These are phyloP conservation scores for Colletes latitarsis DNA, from an alignment of 1,140 invertebrate genomes.

Conservation along the genomic window DNA sequence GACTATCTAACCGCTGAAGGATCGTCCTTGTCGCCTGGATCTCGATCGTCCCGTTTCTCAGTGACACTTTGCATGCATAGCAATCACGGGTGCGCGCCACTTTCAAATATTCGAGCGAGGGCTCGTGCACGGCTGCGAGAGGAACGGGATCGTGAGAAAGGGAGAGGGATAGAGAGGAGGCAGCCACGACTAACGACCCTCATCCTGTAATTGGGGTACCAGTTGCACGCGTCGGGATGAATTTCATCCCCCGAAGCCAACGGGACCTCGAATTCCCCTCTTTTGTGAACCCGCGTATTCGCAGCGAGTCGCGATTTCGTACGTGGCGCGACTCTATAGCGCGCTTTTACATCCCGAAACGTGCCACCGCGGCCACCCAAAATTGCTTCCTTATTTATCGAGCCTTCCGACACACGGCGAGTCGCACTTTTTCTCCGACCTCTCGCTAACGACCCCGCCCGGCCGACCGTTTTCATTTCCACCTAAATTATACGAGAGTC, in stretches of 20 bases:
- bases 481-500: neutral
- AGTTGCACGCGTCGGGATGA: constrained; percentile 66
- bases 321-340: constrained; percentile 19
- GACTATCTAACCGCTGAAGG: neutral
- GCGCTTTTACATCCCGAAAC: constrained; percentile 17
- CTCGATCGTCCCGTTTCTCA: neutral
- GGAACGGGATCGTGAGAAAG: constrained; percentile 11
- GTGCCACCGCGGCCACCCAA: neutral
- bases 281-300: constrained; percentile 31
- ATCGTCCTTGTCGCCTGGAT: neutral
- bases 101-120: constrained; percentile 48
- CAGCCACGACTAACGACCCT: constrained; percentile 56
- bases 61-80: constrained; percentile 27
- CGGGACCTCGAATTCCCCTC: neutral
- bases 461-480: neutral
- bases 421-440: neutral
- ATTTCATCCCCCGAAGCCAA: constrained; percentile 57
- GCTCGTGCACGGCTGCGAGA: neutral
- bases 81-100: neutral
- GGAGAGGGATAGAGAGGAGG: constrained; percentile 19
- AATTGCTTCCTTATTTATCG: constrained; percentile 9
- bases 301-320: constrained; percentile 29
- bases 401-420: neutral
- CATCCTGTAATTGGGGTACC: constrained; percentile 67
- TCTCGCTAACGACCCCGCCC: neutral